phyloP scores from a whole-genome alignment of 92 coral and sea anemone species.

The Heliopora coerulea region DNA sequence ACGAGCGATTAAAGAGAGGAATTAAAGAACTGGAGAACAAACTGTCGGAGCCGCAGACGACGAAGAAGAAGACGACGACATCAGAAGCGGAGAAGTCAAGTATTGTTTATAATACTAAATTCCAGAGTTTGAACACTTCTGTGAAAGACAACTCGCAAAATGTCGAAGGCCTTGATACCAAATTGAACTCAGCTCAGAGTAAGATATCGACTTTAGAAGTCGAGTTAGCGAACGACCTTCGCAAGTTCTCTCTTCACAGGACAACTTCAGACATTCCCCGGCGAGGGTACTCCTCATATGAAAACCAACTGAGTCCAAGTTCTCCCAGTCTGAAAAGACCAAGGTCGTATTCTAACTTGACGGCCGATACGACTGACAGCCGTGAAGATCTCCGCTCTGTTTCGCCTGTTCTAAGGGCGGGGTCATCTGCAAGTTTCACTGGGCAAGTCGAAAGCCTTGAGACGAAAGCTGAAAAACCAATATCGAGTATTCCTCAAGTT shows the following conservation, averaged over 20 bases:
- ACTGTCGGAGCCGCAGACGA: constrained; percentile 5
- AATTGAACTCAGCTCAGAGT: constrained; percentile 34
- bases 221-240: constrained; percentile 37
- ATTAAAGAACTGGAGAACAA: constrained; percentile 29
- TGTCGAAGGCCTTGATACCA: constrained; percentile 36
- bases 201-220: constrained; percentile 37
- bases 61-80: constrained; percentile 13
- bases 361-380: constrained; percentile 20
- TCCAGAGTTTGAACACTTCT: constrained; percentile 19
- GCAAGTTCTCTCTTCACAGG: constrained; percentile 22
- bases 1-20: constrained; percentile 33
- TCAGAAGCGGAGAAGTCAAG: constrained; percentile 13
- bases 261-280: constrained; percentile 6
- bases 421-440: not conserved
- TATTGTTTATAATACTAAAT: constrained; percentile 20
- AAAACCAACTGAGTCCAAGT: constrained; percentile 8
- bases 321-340: constrained; percentile 17
- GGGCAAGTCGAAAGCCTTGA: not conserved
- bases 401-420: constrained; percentile 10
- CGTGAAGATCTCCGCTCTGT: not conserved
- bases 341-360: constrained; percentile 16
- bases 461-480: not conserved
- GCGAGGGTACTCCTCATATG: constrained; percentile 8
- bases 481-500: not conserved
- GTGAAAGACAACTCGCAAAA: constrained; percentile 34